These are phyloP conservation scores for Atlantisia rogersi DNA, from an alignment of 2,113 vertebrate species.

Conservation along the genomic window DNA sequence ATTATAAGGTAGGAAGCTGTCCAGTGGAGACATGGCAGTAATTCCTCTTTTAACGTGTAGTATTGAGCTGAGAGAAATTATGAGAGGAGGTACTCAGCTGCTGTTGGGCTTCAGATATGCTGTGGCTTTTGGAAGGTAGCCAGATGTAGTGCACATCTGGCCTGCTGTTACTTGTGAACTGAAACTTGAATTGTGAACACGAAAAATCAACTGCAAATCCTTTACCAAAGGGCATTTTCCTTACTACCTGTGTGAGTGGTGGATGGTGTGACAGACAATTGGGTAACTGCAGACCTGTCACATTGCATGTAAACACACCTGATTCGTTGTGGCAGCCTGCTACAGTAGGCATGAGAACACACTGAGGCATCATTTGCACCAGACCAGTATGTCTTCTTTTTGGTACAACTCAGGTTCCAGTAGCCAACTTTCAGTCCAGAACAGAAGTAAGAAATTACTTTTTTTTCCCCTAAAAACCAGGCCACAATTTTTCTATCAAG, in stretches of 20 bases:
- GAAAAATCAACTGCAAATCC: neutral
- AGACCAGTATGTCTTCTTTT: neutral
- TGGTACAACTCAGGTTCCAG: neutral
- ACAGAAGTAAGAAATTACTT: neutral
- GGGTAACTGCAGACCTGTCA: fast-evolving
- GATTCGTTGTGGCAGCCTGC: neutral
- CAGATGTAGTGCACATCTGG: neutral
- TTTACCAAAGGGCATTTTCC: neutral
- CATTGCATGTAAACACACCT: neutral
- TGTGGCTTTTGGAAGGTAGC: neutral
- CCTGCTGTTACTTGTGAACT: neutral
- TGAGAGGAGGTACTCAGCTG: neutral
- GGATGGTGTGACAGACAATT: neutral
- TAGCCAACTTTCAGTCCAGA: neutral
- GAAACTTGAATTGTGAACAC: neutral
- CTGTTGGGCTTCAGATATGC: neutral
- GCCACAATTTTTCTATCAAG: neutral
- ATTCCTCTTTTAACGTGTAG: neutral
- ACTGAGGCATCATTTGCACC: neutral
- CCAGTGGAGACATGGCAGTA: neutral
- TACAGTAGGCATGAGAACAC: neutral
- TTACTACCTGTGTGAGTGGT: neutral
- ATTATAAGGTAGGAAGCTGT: neutral
- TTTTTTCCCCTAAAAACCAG: neutral
- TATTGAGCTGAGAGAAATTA: neutral